Evolutionary conservation across 2,888 invertebrate species (phyloP).

Genomic region (Entomobrya proxima): DNA sequence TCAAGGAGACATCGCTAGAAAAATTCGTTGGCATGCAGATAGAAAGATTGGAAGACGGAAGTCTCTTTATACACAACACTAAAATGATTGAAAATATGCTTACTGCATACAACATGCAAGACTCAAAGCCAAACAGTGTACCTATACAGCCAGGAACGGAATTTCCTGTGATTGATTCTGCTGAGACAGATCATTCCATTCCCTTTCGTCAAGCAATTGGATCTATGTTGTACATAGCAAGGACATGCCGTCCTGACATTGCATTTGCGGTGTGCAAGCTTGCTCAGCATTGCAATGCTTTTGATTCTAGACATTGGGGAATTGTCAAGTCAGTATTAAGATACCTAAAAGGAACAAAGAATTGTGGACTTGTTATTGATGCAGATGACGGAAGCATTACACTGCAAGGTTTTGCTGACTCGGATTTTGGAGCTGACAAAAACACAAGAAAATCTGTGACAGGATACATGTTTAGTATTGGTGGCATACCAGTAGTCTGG

Average conservation of each 20-base stretch:
- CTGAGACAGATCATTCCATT: too few species aligned
- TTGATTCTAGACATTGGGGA: neutral
- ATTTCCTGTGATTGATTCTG: too few species aligned
- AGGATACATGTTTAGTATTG: neutral
- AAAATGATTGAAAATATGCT: too few species aligned
- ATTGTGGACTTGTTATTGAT: neutral
- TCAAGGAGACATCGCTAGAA: neutral
- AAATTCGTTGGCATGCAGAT: constrained; percentile 1
- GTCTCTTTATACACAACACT: neutral
- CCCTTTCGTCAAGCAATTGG: too few species aligned
- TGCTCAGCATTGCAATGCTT: neutral
- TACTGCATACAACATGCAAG: too few species aligned
- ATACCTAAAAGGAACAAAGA: neutral
- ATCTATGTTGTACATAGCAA: too few species aligned
- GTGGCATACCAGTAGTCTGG: too few species aligned
- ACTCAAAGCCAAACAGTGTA: too few species aligned
- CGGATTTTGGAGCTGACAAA: neutral
- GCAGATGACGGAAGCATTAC: neutral
- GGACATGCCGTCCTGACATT: too few species aligned
- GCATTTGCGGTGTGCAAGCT: neutral
- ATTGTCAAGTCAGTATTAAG: neutral
- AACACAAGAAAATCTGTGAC: neutral
- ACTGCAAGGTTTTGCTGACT: neutral
- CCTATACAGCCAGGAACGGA: too few species aligned
- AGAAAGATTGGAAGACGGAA: neutral